Evolutionary conservation across 2,113 vertebrate species (phyloP).

Genomic region (Prolemur simus): DNA sequence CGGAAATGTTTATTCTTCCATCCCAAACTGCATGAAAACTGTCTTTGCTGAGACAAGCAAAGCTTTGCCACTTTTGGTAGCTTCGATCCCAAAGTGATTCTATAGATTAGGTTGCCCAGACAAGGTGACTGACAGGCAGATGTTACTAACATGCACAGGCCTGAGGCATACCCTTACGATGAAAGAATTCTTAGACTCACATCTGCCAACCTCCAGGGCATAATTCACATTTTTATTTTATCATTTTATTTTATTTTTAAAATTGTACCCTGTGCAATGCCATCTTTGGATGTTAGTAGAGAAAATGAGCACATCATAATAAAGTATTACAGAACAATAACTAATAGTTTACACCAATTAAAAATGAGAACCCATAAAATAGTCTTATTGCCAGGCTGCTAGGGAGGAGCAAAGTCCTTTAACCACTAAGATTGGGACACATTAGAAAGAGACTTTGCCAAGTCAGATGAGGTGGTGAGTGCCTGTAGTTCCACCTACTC

Average conservation of each 20-base stretch:
- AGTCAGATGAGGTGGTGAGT: not conserved
- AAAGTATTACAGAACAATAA: conserved; percentile 46
- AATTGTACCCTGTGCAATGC: conserved; percentile 9
- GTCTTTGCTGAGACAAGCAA: conserved; percentile 35
- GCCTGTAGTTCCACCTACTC: not conserved
- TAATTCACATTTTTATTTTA: conserved; percentile 53
- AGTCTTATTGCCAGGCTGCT: not conserved
- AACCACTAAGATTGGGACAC: not conserved
- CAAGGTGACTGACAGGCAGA: not conserved
- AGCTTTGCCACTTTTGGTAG: not conserved
- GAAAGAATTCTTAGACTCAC: conserved; percentile 39
- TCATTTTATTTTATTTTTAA: conserved; percentile 67
- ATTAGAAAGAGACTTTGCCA: not conserved
- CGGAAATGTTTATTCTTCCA: not conserved
- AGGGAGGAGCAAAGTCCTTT: not conserved
- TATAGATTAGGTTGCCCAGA: not conserved
- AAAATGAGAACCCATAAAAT: conserved; percentile 39
- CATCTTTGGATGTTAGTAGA: conserved; percentile 5
- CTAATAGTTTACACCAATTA: conserved; percentile 41
- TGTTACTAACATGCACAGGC: not conserved
- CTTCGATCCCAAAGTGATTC: not conserved
- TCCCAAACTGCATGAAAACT: not conserved
- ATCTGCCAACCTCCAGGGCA: conserved; percentile 36
- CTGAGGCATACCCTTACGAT: not conserved
- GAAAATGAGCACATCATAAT: conserved; percentile 47